Percentiles rank a stretch among this genome's conserved stretches.
Conservation (phyloP, 37 sponge, comb jelly and placozoan genomes). For the Axinella damicornis region DNA sequence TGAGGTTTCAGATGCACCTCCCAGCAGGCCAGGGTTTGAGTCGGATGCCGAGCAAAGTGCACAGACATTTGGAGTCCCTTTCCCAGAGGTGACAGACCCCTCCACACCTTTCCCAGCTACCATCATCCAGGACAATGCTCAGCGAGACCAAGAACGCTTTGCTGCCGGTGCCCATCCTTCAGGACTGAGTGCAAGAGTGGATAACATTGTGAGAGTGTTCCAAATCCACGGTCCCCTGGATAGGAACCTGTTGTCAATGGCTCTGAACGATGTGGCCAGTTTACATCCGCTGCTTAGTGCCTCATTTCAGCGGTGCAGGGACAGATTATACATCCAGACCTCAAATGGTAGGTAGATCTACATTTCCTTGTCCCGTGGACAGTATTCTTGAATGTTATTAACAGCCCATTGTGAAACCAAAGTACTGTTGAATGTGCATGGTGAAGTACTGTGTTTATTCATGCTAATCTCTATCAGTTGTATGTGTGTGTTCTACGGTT, state of each 20-base stretch:
- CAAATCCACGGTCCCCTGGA: slow-evolving; percentile 80
- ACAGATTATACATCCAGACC: slow-evolving; percentile 59
- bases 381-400: too few species aligned
- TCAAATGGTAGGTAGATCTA: slow-evolving; percentile 41
- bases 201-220: slow-evolving; percentile 83
- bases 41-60: slow-evolving; percentile 42
- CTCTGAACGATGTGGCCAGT: slow-evolving; percentile 51
- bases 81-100: slow-evolving; percentile 4
- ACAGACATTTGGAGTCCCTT: slow-evolving; percentile 15
- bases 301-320: slow-evolving; percentile 33
- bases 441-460: too few species aligned
- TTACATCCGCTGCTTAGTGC: slow-evolving; percentile 70
- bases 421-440: too few species aligned
- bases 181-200: slow-evolving; percentile 56
- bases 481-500: too few species aligned
- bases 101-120: slow-evolving; percentile 69
- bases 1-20: slow-evolving; percentile 17
- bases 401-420: too few species aligned
- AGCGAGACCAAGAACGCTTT: slow-evolving; percentile 46
- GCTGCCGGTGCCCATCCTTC: slow-evolving; percentile 19
- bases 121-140: slow-evolving; percentile 76
- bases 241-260: slow-evolving; percentile 41
- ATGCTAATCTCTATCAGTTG: too few species aligned
- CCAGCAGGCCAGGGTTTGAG: slow-evolving; percentile 62
- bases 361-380: too few species aligned